A percentile compares a stretch with the other conserved stretches of the same genome.
Evolutionary conservation across 2,113 vertebrate species (phyloP).

Genomic region (Noctilio leporinus): DNA sequence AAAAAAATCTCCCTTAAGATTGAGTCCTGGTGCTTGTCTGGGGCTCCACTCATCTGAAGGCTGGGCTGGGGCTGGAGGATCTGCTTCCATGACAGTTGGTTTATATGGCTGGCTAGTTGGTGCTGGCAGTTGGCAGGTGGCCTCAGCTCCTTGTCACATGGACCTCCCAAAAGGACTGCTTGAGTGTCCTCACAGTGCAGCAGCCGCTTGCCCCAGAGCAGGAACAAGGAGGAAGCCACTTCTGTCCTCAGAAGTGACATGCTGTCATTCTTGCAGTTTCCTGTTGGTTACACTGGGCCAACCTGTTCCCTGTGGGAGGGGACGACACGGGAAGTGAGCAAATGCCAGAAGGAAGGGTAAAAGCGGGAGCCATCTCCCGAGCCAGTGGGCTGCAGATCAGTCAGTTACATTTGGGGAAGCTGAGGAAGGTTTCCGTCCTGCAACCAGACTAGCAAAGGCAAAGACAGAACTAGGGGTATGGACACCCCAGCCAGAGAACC

Average conservation of each 20-base stretch:
- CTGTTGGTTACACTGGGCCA: background rate
- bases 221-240: background rate
- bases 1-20: too few relatives aligned
- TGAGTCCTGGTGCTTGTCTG: background rate
- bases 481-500: background rate
- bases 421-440: background rate
- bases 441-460: background rate
- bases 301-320: background rate
- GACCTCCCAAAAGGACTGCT: background rate
- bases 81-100: background rate
- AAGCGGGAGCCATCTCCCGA: rapidly evolving
- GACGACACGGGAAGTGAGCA: too few relatives aligned
- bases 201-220: background rate
- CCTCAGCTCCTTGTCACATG: background rate
- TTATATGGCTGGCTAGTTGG: background rate
- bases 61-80: background rate
- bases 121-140: background rate
- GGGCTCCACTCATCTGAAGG: background rate
- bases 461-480: background rate
- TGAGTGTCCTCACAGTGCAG: background rate
- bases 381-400: background rate
- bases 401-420: background rate
- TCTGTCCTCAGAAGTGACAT: background rate
- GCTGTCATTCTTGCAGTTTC: background rate
- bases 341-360: background rate